Evolutionary conservation across 1,140 invertebrate genomes (phyloP), one percentile per base, ranked within the genome.

Genomic region (Micrasema minimum): DNA sequence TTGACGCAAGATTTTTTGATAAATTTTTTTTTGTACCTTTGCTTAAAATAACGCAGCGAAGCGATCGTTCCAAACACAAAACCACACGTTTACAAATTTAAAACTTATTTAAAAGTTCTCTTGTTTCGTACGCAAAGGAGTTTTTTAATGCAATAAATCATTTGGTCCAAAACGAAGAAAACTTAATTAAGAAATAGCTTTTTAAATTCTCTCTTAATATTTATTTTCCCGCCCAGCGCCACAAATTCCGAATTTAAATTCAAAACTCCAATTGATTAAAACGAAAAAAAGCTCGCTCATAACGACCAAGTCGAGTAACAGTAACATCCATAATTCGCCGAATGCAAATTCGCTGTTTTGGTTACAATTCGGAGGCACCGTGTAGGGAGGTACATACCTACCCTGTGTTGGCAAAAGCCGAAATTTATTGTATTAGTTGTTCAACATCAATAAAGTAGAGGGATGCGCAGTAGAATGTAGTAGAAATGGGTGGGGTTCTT

Each of bases 361-460:
- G n/a, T 48, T 65, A 65, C 61, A 65, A 65, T 65, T 65, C 61
- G 45, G 61, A 65, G 61, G 41, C 45, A 48, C 45, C 16, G 20
- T 18, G 59, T 23, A 41, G 23, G 41, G 59, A 62, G 38, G 59
- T 45, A 43, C 53, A 14, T 16, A 50, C 14, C 10, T 51, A n/a
- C 51, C 51, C 62, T 22, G 35, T 71, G 72, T 62, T 57, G 73
- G 67, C 69, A 75, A 59, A 75, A 62, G 73, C 70, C 66, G 45
- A 67, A 74, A 75, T 75, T 75, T 75, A 75, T 75, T 62, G 73
- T 72, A 72, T 75, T 75, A 75, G 73, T 75, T 75, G 73, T 72
- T 69, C 70, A 72, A 75, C 73, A 75, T 75, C 73, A 75, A 75
- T 75, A 75, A 75, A 72, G 73, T 72, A 69, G 73, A 72, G 69